phyloP scores from a whole-genome alignment of 2,113 vertebrate genomes.

The Megaceryle torquata region DNA sequence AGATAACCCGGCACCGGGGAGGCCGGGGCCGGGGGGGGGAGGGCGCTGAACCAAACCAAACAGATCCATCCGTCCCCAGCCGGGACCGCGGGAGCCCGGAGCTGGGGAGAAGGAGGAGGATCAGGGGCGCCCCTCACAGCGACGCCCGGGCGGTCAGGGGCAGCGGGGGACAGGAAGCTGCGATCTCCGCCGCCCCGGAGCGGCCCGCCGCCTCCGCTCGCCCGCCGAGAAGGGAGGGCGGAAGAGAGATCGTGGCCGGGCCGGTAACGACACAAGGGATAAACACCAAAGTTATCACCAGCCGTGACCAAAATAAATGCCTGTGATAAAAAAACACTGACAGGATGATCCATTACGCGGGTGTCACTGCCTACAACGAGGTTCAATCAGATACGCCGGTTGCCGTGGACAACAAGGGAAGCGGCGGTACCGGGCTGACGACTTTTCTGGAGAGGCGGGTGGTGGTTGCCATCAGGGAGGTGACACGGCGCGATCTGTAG shows the following conservation, averaged over 20 bases:
- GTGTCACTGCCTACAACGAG: slow-evolving; percentile 65
- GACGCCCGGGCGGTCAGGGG: no score
- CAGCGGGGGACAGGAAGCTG: background rate
- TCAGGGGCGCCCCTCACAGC: background rate
- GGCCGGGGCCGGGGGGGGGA: background rate
- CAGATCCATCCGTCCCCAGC: background rate
- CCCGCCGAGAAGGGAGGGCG: no score
- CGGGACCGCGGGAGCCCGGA: background rate
- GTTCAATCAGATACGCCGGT: slow-evolving; percentile 67
- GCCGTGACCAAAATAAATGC: slow-evolving; percentile 69
- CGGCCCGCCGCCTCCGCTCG: background rate
- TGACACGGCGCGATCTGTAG: background rate
- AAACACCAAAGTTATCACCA: slow-evolving; percentile 64
- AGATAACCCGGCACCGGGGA: slow-evolving; percentile 46
- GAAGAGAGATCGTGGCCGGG: background rate
- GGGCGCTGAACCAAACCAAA: background rate
- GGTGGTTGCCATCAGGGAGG: slow-evolving; percentile 34
- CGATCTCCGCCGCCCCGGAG: background rate
- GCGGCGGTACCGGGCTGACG: slow-evolving; percentile 57
- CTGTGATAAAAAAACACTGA: slow-evolving; percentile 65
- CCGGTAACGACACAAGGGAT: slow-evolving; percentile 46
- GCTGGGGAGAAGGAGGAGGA: no score
- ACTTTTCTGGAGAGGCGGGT: slow-evolving; percentile 45
- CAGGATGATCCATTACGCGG: slow-evolving; percentile 68
- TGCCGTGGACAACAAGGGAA: slow-evolving; percentile 63